Evolutionary conservation across 37 sponge, comb jelly and placozoan genomes (phyloP), one percentile per base, ranked within the genome.

Genomic region (Beroe forskalii): DNA sequence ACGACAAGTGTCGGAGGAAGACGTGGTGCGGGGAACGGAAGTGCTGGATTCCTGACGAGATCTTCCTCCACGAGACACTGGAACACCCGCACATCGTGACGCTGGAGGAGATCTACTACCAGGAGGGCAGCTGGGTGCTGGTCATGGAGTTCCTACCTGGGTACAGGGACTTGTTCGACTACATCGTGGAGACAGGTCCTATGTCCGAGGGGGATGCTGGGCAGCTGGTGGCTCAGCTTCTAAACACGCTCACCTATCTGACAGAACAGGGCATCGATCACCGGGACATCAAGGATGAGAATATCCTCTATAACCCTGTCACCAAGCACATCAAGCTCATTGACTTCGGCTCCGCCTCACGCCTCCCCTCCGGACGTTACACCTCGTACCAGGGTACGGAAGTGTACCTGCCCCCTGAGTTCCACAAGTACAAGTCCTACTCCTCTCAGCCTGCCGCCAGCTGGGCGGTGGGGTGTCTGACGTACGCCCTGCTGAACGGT

Each of bases 361-460:
- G 25, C 30, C 66, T 64, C 31, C 66, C 66, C 4, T 23, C 25
- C 66, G 4, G 4, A 8, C 14, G 4, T 4, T 64, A 64, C 66
- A 64, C 66, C 14, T n/a, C 14, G 66, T 64, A 64, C 66, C 66
- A 64, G 31, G 66, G 66, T 23, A 64, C 66, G 4, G 66, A 64
- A 64, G 66, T 64, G 30, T 64, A 64, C 66, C 25, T 64, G 25
- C 66, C 66, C 25, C 66, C 66, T 8, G 66, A 64, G 66, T 64
- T 23, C 30, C 25, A 30, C 25, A 64, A 64, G 30, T 64, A 30
- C 31, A 27, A 27, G 6, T 64, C 66, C 66, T 64, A 64, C 66
- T 64, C 66, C 25, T 8, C 66, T 8, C 4, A 30, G 25, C 66
- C 25, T 8, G 66, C 66, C 4, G 17, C 31, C 3, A 64, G 30